Conservation (phyloP, 2,888 invertebrate species). For the Mimas tiliae region DNA sequence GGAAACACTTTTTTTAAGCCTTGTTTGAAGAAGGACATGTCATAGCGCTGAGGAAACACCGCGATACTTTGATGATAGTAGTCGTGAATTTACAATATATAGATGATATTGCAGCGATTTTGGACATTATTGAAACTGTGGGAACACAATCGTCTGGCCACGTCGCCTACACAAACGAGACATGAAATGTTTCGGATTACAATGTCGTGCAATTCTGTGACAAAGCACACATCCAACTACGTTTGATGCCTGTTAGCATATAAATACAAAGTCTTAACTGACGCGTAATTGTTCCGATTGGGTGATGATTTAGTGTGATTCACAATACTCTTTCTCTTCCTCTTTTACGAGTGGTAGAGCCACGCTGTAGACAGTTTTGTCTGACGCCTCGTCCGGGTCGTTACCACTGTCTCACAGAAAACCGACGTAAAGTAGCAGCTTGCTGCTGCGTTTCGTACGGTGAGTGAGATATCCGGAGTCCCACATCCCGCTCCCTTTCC, state of each 20-base stretch:
- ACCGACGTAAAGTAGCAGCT: too few relatives aligned
- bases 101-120: background rate
- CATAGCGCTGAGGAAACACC: too few relatives aligned
- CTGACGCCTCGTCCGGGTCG: too few relatives aligned
- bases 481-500: too few relatives aligned
- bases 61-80: background rate
- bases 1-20: too few relatives aligned
- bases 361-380: too few relatives aligned
- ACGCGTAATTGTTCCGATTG: background rate
- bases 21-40: too few relatives aligned
- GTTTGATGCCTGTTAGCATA: background rate
- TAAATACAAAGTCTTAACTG: background rate
- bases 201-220: background rate
- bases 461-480: too few relatives aligned
- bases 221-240: background rate
- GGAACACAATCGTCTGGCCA: background rate
- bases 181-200: constrained; percentile 1
- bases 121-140: background rate
- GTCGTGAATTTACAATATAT: background rate
- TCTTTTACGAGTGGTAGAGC: too few relatives aligned
- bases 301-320: background rate
- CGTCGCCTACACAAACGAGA: constrained; percentile 6
- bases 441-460: too few relatives aligned
- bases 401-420: too few relatives aligned
- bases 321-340: background rate